Percentiles rank a stretch among this genome's conserved stretches.
These are phyloP conservation scores for Vanacampus margaritifer DNA, from an alignment of 2,113 vertebrate genomes.

Conservation along the genomic window DNA sequence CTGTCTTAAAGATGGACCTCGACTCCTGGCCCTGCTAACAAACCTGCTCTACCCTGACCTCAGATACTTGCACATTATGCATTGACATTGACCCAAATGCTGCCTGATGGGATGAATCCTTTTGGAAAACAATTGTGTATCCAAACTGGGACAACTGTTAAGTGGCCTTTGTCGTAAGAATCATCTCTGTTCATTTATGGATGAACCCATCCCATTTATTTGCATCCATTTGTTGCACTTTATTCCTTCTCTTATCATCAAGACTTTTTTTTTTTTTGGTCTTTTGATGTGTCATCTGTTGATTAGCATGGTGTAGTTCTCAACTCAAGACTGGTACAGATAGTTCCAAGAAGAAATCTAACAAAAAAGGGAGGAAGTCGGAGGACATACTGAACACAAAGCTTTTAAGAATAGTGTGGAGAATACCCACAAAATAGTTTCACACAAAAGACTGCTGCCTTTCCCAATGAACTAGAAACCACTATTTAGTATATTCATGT, in stretches of 20 bases:
- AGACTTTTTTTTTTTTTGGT: background rate
- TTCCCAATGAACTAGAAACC: slow-evolving; percentile 18
- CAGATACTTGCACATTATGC: slow-evolving; percentile 89
- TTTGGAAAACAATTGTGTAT: slow-evolving; percentile 21
- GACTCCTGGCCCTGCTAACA: slow-evolving; percentile 83
- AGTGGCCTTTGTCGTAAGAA: background rate
- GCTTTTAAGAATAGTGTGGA: slow-evolving; percentile 7
- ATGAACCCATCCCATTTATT: background rate
- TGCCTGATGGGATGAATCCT: slow-evolving; percentile 2
- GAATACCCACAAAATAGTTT: background rate
- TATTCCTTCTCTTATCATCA: background rate
- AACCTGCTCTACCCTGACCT: slow-evolving; percentile 88
- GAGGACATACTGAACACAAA: slow-evolving; percentile 23
- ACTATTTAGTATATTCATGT: slow-evolving; percentile 30
- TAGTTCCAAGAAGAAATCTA: background rate
- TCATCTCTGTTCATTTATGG: background rate
- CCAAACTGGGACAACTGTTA: background rate
- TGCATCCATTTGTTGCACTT: slow-evolving; percentile 37
- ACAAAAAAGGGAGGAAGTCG: slow-evolving; percentile 8
- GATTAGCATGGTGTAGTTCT: slow-evolving; percentile 20
- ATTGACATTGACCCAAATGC: slow-evolving; percentile 72
- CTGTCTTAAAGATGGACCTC: slow-evolving; percentile 83
- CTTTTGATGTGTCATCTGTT: background rate
- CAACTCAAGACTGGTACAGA: slow-evolving; percentile 19
- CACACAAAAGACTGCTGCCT: slow-evolving; percentile 14